These are phyloP conservation scores for Thelaira solivaga DNA, from an alignment of 2,888 invertebrate genomes.

Conservation along the genomic window DNA sequence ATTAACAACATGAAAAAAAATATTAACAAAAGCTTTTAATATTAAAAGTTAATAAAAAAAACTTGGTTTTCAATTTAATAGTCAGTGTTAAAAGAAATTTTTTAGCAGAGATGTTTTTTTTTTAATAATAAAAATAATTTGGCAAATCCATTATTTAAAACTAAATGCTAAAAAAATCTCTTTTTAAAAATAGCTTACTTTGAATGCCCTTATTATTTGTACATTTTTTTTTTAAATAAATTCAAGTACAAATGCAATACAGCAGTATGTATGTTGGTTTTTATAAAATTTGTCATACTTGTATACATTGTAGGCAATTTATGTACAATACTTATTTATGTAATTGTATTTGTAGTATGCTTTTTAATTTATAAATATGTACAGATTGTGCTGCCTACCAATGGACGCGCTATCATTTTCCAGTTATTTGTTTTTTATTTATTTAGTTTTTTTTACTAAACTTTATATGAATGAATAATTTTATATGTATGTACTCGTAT, in stretches of 20 bases:
- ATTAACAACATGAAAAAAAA: not conserved
- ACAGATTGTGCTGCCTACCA: constrained; percentile 11
- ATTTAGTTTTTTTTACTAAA: constrained; percentile 8
- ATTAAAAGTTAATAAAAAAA: no score
- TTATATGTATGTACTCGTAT: no score
- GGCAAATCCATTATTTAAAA: no score
- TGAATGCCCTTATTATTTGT: constrained; percentile 17
- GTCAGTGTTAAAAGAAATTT: no score
- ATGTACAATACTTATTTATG: constrained; percentile 1
- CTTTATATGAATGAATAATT: constrained; percentile 21
- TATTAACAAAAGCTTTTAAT: not conserved
- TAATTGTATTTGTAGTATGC: no score
- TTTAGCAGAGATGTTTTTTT: no score
- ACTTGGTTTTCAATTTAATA: no score
- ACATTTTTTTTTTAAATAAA: constrained; percentile 51
- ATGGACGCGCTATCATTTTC: constrained; percentile 23
- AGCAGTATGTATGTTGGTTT: not conserved
- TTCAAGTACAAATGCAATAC: constrained; percentile 40
- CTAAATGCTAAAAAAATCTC: no score
- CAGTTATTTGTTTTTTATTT: no score
- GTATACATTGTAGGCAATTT: not conserved
- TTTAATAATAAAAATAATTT: no score
- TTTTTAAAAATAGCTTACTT: no score
- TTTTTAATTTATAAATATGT: no score
- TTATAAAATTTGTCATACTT: not conserved